Evolutionary conservation across 2,888 invertebrate genomes (phyloP).

Genomic region (Megastigmus dorsalis): DNA sequence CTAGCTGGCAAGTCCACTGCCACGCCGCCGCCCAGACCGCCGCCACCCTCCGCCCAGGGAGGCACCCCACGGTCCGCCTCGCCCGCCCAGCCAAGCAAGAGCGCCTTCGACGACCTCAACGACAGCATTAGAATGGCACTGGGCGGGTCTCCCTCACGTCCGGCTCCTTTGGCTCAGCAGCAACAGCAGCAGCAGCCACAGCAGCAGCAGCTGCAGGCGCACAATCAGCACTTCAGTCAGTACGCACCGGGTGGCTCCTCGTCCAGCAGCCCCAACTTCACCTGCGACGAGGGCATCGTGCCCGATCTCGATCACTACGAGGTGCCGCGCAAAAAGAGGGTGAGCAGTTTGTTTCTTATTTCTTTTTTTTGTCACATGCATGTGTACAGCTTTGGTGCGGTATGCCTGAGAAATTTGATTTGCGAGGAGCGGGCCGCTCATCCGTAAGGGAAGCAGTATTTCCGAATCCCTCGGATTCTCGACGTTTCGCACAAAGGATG

Average conservation of each 20-base stretch:
- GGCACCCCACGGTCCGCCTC: conserved; percentile 70
- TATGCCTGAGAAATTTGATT: too few relatives aligned
- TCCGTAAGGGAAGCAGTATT: too few relatives aligned
- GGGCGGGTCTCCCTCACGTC: conserved; percentile 78
- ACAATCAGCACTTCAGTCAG: conserved; percentile 52
- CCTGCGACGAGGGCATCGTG: conserved; percentile 91
- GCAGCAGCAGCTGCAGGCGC: conserved; percentile 52
- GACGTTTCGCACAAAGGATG: too few relatives aligned
- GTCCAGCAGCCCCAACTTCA: conserved; percentile 70
- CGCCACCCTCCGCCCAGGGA: conserved; percentile 69
- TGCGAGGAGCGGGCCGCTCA: too few relatives aligned
- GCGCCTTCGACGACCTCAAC: conserved; percentile 82
- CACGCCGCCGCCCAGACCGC: conserved; percentile 74
- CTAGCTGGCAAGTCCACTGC: conserved; percentile 66
- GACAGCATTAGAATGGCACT: conserved; percentile 82
- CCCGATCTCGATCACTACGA: conserved; percentile 83
- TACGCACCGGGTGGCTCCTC: conserved; percentile 61
- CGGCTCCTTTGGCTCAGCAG: conserved; percentile 65
- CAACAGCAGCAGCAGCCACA: conserved; percentile 60
- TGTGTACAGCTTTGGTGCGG: too few relatives aligned
- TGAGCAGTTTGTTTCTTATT: conserved; percentile 64
- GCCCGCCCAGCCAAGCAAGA: conserved; percentile 75
- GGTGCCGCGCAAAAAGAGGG: conserved; percentile 88
- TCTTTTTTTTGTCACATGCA: too few relatives aligned
- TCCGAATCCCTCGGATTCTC: too few relatives aligned